phyloP scores from a whole-genome alignment of 1,140 invertebrate genomes.

The Drosophila paulistorum region DNA sequence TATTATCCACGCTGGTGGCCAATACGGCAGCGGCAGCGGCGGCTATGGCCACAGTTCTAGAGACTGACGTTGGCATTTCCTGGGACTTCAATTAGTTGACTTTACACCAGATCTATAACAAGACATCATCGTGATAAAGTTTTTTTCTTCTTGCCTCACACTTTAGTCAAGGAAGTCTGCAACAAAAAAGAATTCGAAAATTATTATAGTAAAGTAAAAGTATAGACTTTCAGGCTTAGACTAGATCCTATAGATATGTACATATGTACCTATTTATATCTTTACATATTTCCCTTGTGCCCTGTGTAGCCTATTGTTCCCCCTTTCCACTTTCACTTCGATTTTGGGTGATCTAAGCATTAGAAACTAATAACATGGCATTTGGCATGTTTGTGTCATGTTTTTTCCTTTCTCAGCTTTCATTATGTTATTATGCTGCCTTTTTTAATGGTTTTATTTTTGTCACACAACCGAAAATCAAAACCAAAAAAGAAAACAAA shows the following conservation, averaged over 20 bases:
- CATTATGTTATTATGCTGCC: constrained; percentile 38
- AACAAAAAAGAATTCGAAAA: no score
- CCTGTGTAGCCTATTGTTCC: no score
- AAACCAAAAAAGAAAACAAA: constrained; percentile 13
- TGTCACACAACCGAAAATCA: constrained; percentile 37
- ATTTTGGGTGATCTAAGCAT: constrained; percentile 25
- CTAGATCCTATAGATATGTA: no score
- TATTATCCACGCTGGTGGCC: constrained; percentile 56
- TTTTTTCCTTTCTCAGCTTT: constrained; percentile 32
- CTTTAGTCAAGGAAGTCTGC: no score
- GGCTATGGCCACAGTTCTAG: constrained; percentile 25
- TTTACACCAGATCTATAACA: constrained; percentile 20
- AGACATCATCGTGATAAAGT: constrained; percentile 13
- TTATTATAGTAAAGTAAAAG: no score
- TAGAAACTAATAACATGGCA: constrained; percentile 31
- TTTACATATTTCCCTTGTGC: no score
- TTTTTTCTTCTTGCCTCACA: neutral
- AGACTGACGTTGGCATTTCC: constrained; percentile 49
- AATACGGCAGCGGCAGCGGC: constrained; percentile 20
- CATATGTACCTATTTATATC: no score
- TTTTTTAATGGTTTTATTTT: constrained; percentile 71
- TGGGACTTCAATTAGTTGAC: constrained; percentile 40
- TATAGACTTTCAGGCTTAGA: no score
- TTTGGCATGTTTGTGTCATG: constrained; percentile 60
- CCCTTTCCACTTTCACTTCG: constrained; percentile 22